phyloP scores from a whole-genome alignment of 2,797 vertebrate species.

The Galagoides demidoff region DNA sequence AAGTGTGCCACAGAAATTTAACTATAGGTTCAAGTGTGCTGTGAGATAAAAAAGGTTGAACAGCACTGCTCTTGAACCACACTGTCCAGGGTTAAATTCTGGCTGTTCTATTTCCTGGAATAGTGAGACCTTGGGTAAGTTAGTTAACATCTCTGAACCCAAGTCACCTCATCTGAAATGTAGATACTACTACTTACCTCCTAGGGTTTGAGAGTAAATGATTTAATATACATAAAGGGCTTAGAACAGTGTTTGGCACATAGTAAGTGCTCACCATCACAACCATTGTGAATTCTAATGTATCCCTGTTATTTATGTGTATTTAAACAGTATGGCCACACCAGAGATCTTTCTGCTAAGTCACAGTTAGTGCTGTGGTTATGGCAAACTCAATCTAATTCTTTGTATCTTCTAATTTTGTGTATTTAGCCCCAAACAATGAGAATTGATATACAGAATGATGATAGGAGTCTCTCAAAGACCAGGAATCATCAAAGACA shows the following conservation, averaged over 20 bases:
- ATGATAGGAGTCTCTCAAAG: background rate
- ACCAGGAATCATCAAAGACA: constrained; percentile 20
- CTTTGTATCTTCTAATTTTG: background rate
- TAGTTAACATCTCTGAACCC: constrained; percentile 12
- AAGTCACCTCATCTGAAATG: background rate
- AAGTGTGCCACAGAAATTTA: too few relatives aligned
- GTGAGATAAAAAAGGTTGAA: too few relatives aligned
- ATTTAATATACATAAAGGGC: background rate
- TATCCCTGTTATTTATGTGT: background rate
- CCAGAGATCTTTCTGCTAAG: constrained; percentile 36
- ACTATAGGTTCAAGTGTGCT: too few relatives aligned
- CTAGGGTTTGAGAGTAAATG: background rate
- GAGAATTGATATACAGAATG: constrained; percentile 10
- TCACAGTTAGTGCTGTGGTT: background rate
- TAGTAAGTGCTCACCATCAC: background rate
- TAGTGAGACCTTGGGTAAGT: background rate
- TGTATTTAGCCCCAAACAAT: background rate
- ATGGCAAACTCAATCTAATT: background rate
- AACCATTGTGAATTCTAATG: background rate
- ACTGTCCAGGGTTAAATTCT: background rate
- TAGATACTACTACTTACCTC: background rate
- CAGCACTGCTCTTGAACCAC: background rate
- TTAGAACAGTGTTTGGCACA: background rate
- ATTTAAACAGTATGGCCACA: constrained; percentile 9
- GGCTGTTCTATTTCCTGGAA: background rate